These are phyloP conservation scores for Kudoa iwatai DNA, from an alignment of 30 jellyfish, hydroid and myxozoan species.

Conservation along the genomic window DNA sequence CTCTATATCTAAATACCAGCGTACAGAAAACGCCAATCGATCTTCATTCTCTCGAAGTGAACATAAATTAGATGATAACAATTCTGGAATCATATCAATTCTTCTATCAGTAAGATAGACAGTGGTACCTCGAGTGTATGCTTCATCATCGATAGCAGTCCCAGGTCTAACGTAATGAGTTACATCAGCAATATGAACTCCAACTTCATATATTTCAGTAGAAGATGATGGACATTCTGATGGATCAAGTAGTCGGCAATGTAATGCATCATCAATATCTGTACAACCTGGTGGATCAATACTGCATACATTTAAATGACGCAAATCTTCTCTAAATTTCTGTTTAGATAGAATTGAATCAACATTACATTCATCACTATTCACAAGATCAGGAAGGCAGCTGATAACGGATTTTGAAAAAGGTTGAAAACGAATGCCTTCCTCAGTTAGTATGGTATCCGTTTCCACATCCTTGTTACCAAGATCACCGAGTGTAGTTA, in stretches of 20 bases:
- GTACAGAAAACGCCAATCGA: constrained; percentile 1
- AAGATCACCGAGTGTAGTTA: constrained; percentile 35
- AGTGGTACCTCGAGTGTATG: constrained; percentile 45
- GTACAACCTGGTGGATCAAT: constrained; percentile 99
- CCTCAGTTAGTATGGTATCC: constrained; percentile 42
- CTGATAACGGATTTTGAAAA: constrained; percentile 36
- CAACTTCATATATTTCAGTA: constrained; percentile 13
- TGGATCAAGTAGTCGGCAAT: constrained; percentile 16
- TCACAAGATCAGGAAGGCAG: constrained; percentile 27
- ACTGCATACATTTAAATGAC: constrained; percentile 44
- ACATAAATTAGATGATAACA: constrained; percentile 58
- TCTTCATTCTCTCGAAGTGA: constrained; percentile 77
- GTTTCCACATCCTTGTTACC: constrained; percentile 72
- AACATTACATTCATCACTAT: no score
- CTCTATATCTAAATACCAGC: neutral
- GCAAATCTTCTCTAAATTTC: no score
- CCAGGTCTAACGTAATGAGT: constrained; percentile 72
- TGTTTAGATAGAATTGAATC: no score
- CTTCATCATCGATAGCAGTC: constrained; percentile 73
- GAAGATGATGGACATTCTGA: neutral
- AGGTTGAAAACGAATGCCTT: constrained; percentile 35
- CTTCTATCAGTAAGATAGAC: constrained; percentile 76
- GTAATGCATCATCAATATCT: constrained; percentile 92
- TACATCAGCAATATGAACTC: constrained; percentile 96
- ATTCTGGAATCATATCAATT: constrained; percentile 88